These are phyloP conservation scores for Limonius californicus DNA, from an alignment of 1,140 invertebrate species.

Conservation along the genomic window DNA sequence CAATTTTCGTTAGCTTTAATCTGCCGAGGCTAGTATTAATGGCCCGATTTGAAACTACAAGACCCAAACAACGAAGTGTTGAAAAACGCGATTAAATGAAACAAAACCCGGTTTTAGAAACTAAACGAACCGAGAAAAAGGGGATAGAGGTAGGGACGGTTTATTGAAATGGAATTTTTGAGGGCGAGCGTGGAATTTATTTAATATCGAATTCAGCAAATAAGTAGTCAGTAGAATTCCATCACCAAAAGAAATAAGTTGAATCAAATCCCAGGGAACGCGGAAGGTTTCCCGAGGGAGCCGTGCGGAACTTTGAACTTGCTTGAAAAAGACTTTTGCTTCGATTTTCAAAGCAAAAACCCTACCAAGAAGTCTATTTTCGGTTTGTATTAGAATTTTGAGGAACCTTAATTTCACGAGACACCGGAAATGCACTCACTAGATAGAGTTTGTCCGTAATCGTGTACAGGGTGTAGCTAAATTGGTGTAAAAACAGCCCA, in stretches of 20 bases:
- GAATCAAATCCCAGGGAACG: slow-evolving; percentile 9
- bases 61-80: no score
- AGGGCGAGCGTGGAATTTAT: background rate
- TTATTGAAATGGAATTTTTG: background rate
- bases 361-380: background rate
- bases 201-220: background rate
- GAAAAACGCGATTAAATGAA: no score
- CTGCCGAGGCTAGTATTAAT: no score
- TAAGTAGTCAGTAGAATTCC: background rate
- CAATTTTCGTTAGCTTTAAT: no score
- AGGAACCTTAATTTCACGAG: background rate
- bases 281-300: background rate
- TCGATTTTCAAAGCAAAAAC: background rate
- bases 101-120: no score
- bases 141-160: background rate
- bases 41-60: no score
- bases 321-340: background rate
- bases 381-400: background rate
- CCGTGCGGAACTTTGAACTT: background rate
- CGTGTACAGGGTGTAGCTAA: no score
- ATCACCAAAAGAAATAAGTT: slow-evolving; percentile 1
- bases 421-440: no score
- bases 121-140: no score
- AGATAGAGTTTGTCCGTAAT: no score
- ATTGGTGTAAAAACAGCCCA: no score